Percentiles rank a stretch among this genome's conserved stretches.
phyloP scores from a whole-genome alignment of 2,888 invertebrate species.

The Rosalia funebris region DNA sequence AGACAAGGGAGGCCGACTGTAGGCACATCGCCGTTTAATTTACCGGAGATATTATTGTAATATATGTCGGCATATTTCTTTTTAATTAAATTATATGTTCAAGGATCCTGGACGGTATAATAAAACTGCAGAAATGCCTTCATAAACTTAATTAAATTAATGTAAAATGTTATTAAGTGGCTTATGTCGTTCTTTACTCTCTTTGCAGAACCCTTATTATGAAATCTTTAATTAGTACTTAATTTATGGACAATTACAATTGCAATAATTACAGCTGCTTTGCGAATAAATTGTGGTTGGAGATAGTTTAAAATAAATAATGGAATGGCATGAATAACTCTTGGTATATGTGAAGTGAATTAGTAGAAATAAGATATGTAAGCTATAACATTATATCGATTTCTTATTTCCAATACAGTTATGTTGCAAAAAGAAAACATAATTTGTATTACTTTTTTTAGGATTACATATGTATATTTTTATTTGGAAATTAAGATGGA shows the following conservation, averaged over 20 bases:
- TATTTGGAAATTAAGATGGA: too few relatives aligned
- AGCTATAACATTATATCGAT: neutral
- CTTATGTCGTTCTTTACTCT: constrained; percentile 23
- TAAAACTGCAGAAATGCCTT: constrained; percentile 44
- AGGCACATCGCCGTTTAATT: constrained; percentile 42
- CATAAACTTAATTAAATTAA: constrained; percentile 49
- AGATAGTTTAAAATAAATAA: neutral
- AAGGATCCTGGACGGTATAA: constrained; percentile 43
- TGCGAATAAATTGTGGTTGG: neutral
- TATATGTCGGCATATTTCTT: constrained; percentile 50
- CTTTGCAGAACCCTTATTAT: constrained; percentile 7
- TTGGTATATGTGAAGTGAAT: neutral
- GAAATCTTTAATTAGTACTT: constrained; percentile 16
- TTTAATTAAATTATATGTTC: constrained; percentile 49
- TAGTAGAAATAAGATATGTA: neutral
- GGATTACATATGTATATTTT: too few relatives aligned
- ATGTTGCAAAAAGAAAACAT: too few relatives aligned
- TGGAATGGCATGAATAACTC: neutral
- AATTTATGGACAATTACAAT: constrained; percentile 17
- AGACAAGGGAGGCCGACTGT: constrained; percentile 44
- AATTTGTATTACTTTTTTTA: too few relatives aligned
- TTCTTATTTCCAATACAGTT: too few relatives aligned
- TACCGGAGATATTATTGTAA: constrained; percentile 48
- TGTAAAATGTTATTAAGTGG: constrained; percentile 45
- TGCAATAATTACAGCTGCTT: constrained; percentile 1